phyloP scores from a whole-genome alignment of 2,113 vertebrate species.

The Bucco capensis region DNA sequence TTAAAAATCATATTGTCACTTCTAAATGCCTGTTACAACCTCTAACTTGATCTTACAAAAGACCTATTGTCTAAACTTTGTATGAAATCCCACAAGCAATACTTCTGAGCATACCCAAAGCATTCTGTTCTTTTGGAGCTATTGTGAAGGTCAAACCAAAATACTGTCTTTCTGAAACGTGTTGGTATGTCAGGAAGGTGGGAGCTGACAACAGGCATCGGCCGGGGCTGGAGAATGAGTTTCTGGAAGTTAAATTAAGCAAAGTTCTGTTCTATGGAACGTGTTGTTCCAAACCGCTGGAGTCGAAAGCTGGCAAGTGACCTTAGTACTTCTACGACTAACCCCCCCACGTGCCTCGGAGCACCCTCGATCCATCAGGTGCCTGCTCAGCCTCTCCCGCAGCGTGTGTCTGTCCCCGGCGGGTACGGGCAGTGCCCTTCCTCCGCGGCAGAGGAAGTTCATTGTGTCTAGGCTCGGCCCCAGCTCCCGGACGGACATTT shows the following conservation, averaged over 20 bases:
- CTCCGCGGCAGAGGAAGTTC: not conserved
- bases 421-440: not conserved
- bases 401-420: not conserved
- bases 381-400: not conserved
- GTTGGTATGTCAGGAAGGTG: not conserved
- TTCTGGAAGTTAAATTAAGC: not conserved
- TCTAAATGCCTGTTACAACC: not conserved
- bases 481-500: not conserved
- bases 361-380: not conserved
- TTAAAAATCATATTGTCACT: not conserved
- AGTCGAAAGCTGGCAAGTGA: not conserved
- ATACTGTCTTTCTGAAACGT: not conserved
- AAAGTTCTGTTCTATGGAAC: not conserved
- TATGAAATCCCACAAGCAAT: not conserved
- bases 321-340: rapidly evolving
- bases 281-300: not conserved
- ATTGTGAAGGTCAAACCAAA: slow-evolving; percentile 7
- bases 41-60: not conserved
- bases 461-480: not conserved
- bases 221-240: not conserved
- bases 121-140: not conserved
- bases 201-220: not conserved
- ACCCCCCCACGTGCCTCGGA: rapidly evolving
- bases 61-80: not conserved
- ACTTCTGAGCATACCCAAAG: not conserved